Percentiles rank a stretch among this genome's conserved stretches.
Evolutionary conservation across 2,113 vertebrate genomes (phyloP).

Genomic region (Barbus barbus): DNA sequence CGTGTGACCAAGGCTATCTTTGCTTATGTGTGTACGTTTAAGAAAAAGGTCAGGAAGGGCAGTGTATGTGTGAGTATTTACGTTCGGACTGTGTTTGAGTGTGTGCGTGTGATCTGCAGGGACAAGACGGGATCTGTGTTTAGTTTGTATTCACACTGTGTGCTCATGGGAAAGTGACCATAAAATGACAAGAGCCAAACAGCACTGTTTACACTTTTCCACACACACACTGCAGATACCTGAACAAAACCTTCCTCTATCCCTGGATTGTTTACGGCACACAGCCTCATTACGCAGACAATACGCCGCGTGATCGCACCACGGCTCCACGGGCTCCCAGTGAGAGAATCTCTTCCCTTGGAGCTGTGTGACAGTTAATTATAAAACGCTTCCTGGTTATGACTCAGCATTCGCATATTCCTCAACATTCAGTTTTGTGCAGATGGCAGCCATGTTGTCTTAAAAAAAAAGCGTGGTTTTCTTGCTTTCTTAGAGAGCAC

Average conservation of each 20-base stretch:
- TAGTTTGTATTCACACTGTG: constrained; percentile 14
- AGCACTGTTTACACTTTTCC: constrained; percentile 7
- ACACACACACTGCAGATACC: not conserved
- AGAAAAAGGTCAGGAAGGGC: not conserved
- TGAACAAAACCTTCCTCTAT: constrained; percentile 14
- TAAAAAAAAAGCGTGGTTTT: not conserved
- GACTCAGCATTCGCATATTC: constrained; percentile 21
- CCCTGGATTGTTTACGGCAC: constrained; percentile 17
- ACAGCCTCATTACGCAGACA: not conserved
- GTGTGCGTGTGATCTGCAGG: constrained; percentile 5
- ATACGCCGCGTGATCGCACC: constrained; percentile 1
- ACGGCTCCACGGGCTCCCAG: not conserved
- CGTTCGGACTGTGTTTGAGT: constrained; percentile 15
- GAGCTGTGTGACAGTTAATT: constrained; percentile 38
- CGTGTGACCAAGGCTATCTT: constrained; percentile 22
- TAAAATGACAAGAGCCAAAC: constrained; percentile 26
- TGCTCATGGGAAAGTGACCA: constrained; percentile 39
- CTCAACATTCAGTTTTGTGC: not conserved
- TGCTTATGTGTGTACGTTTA: not conserved
- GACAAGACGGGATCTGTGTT: not conserved
- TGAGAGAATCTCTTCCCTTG: not conserved
- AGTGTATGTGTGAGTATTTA: constrained; percentile 13
- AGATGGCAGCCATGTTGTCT: constrained; percentile 13
- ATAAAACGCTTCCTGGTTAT: constrained; percentile 32
- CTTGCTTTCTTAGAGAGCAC: not conserved